Evolutionary conservation across 2,888 invertebrate species (phyloP).

Genomic region (Choreutis nemorana): DNA sequence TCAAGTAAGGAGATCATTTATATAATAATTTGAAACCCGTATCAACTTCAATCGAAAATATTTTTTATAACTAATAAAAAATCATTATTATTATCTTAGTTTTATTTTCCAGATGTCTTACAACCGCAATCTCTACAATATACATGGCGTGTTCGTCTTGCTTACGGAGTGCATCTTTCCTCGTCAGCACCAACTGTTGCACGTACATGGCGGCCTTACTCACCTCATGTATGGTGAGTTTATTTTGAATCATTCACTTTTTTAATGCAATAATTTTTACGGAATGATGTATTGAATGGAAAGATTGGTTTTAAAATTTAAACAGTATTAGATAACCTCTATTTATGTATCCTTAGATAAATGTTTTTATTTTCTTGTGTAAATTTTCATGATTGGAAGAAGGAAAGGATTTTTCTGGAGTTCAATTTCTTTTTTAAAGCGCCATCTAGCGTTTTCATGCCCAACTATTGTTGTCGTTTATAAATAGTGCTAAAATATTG

Average conservation of each 20-base stretch:
- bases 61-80: not conserved
- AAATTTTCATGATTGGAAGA: too few relatives aligned
- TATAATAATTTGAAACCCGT: not conserved
- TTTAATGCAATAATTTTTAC: not conserved
- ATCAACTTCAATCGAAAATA: not conserved
- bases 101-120: constrained; percentile 17
- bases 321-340: too few relatives aligned
- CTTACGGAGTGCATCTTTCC: constrained; percentile 18
- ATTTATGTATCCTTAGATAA: too few relatives aligned
- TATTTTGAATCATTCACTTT: not conserved
- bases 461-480: too few relatives aligned
- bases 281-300: too few relatives aligned
- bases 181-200: constrained; percentile 20
- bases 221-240: constrained; percentile 31
- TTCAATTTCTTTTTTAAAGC: too few relatives aligned
- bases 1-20: constrained; percentile 64
- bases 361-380: too few relatives aligned
- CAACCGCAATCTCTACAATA: constrained; percentile 21
- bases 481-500: too few relatives aligned
- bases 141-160: constrained; percentile 21
- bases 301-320: too few relatives aligned
- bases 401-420: too few relatives aligned
- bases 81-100: not conserved
- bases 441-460: too few relatives aligned
- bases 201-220: constrained; percentile 31